Conservation (phyloP, 92 coral and sea anemone species). For the Palythoa grandiflora region DNA sequence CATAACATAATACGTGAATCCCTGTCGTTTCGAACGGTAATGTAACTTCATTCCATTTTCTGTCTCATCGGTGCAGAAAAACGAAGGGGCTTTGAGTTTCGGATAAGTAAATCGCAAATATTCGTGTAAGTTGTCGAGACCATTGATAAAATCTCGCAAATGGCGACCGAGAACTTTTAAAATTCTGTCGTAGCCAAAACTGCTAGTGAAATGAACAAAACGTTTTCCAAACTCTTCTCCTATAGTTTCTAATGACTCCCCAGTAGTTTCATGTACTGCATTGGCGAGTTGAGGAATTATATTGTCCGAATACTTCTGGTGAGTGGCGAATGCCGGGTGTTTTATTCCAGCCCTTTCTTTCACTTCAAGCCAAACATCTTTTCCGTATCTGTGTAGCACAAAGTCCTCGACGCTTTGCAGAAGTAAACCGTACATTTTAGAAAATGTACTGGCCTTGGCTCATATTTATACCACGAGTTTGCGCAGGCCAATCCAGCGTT, state of each 20-base stretch:
- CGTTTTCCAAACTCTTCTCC: constrained; percentile 69
- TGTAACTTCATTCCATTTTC: constrained; percentile 82
- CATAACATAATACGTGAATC: constrained; percentile 75
- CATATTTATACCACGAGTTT: background rate
- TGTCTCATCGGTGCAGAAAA: constrained; percentile 84
- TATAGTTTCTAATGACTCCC: constrained; percentile 52
- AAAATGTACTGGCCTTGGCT: too few species aligned
- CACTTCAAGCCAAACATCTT: constrained; percentile 71
- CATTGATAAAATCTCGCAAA: constrained; percentile 87
- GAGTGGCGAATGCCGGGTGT: constrained; percentile 67
- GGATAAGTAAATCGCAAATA: constrained; percentile 87
- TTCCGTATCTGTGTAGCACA: constrained; percentile 72
- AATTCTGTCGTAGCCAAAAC: constrained; percentile 84
- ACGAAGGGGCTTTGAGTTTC: constrained; percentile 82
- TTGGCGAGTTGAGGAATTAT: constrained; percentile 60
- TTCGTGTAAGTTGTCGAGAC: constrained; percentile 88
- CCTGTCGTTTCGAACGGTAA: constrained; percentile 87
- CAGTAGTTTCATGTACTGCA: constrained; percentile 70
- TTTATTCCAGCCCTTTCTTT: constrained; percentile 70
- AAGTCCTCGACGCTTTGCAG: constrained; percentile 71
- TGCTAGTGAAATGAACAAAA: constrained; percentile 82
- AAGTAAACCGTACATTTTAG: constrained; percentile 73
- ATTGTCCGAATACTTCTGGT: constrained; percentile 73
- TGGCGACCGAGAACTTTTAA: constrained; percentile 85
- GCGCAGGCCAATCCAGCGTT: background rate